These are phyloP conservation scores for Calliphora vicina DNA, from an alignment of 1,140 invertebrate genomes.

Conservation along the genomic window DNA sequence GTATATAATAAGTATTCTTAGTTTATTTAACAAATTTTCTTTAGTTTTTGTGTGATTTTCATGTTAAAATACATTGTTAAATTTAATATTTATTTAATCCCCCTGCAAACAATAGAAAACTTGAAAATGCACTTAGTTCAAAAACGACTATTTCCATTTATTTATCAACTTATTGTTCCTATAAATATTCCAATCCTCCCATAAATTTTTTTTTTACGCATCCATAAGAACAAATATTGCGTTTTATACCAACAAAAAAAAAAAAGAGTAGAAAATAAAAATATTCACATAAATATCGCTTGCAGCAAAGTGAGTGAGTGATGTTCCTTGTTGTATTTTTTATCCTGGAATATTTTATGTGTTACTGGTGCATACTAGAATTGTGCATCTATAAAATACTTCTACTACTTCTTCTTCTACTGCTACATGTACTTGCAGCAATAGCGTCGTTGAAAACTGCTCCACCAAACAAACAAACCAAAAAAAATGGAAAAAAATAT, in stretches of 20 bases:
- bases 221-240: conserved; percentile 3
- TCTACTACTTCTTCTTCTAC: no score
- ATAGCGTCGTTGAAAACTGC: background rate
- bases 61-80: no score
- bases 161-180: no score
- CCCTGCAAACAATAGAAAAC: background rate
- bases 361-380: background rate
- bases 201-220: background rate
- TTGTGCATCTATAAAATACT: background rate
- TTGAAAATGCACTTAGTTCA: conserved; percentile 17
- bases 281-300: conserved; percentile 27
- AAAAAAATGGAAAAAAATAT: background rate
- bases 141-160: background rate
- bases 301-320: conserved; percentile 21
- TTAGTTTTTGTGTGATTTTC: no score
- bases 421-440: background rate
- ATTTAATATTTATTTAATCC: background rate
- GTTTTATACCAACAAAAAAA: background rate
- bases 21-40: no score
- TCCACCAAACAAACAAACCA: background rate
- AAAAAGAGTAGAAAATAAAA: background rate
- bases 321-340: conserved; percentile 13
- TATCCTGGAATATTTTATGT: background rate
- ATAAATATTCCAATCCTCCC: no score
- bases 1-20: background rate